Percentiles rank a stretch among this genome's conserved stretches.
phyloP scores from a whole-genome alignment of 1,140 invertebrate genomes.

The Tigriopus japonicus region DNA sequence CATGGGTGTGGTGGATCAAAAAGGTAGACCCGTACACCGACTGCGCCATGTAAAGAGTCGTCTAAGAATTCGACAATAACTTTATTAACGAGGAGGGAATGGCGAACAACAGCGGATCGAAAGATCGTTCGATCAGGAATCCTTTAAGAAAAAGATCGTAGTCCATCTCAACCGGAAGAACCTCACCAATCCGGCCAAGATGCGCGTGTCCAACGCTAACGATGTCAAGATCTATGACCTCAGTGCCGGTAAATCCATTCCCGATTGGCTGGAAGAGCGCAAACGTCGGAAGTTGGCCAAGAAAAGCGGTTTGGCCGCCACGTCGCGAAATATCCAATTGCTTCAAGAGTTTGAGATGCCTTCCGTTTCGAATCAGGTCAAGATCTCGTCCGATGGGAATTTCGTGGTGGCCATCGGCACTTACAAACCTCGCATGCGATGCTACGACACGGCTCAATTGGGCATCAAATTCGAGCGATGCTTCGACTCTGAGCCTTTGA shows the following conservation, averaged over 20 bases:
- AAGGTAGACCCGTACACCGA: too few relatives aligned
- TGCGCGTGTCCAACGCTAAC: too few relatives aligned
- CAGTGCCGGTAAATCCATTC: slow-evolving; percentile 83
- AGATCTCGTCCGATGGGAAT: slow-evolving; percentile 70
- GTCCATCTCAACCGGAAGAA: too few relatives aligned
- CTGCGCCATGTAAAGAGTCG: too few relatives aligned
- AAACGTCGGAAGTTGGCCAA: slow-evolving; percentile 66
- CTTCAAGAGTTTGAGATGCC: slow-evolving; percentile 99
- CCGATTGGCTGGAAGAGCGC: slow-evolving; percentile 83
- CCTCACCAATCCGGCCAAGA: too few relatives aligned
- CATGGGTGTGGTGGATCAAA: too few relatives aligned
- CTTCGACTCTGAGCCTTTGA: slow-evolving; percentile 83
- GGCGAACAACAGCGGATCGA: too few relatives aligned
- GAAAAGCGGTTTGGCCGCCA: slow-evolving; percentile 77
- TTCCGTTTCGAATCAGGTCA: slow-evolving; percentile 61
- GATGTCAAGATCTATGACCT: slow-evolving; percentile 96
- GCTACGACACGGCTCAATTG: slow-evolving; percentile 86
- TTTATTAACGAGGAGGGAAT: too few relatives aligned
- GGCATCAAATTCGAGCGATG: slow-evolving; percentile 97
- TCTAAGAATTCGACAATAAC: too few relatives aligned
- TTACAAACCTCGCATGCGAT: slow-evolving; percentile 89
- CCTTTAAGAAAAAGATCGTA: too few relatives aligned
- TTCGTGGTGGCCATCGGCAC: slow-evolving; percentile 82
- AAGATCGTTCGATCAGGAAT: too few relatives aligned
- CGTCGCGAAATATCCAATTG: slow-evolving; percentile 73